Base-by-base conservation (phyloP, 2,888 invertebrate species). In the Cephus nigrinus region DNA sequence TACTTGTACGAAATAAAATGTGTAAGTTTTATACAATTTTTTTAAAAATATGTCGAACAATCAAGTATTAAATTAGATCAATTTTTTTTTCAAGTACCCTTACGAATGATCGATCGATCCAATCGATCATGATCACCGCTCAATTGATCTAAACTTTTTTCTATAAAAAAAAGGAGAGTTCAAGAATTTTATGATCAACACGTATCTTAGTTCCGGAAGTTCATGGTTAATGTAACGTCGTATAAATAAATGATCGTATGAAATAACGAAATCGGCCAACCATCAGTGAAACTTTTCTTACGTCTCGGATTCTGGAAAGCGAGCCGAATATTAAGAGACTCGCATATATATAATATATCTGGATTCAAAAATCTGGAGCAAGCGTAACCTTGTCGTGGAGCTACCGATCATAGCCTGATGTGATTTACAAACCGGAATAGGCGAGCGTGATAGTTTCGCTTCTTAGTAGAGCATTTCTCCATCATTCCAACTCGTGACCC, bases 291-390 rank as follows among this genome's bases (percentile, higher is more conserved):
- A 71, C n/a, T 33, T 31, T 71, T 69, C 32, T 32, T 69, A 33
- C 33, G 32, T 71, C 71, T 23, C 31, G 71, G 71, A 71, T 71
- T 71, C 71, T 71, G 71, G 55, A 75, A 68, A 68, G 33, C 32
- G 75, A 68, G 69, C 33, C 73, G 73, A 75, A 78, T 76, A 71
- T 78, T 15, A 31, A 36, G 32, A 34, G 73, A 23, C 75, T 78
- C 78, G 71, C 72, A 12, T 68, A 55, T 40, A 40, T 55, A 55
- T 55, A 23, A 23, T 55, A 23, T 55, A 72, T 11, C 55, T n/a
- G 32, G 68, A 73, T 35, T 78, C 71, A 77, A 83, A 79, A 84
- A 85, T 86, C 85, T 86, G 76, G 84, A 84, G 82, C 85, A 75
- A 33, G 72, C 71, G 33, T 74, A 73, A 74, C 36, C 40, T 31